These are phyloP conservation scores for Oryctolagus cuniculus DNA, from an alignment of 2,113 vertebrate genomes.

Conservation along the genomic window DNA sequence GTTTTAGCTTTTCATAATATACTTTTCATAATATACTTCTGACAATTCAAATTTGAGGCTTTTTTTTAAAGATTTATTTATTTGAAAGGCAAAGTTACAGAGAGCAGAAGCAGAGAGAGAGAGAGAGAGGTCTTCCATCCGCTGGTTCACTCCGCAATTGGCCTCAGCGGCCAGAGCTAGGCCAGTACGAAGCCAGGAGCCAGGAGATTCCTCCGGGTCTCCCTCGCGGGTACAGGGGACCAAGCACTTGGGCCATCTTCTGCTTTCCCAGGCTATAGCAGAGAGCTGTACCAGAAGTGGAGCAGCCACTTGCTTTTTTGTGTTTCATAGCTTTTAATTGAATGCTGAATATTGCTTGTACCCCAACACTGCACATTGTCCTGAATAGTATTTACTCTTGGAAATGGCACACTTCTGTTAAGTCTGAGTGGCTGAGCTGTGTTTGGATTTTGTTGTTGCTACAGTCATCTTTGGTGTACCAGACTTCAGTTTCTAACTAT, in stretches of 20 bases:
- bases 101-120: no score
- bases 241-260: no score
- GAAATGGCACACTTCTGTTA: not conserved
- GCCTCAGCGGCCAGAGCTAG: no score
- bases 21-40: not conserved
- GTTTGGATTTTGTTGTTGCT: not conserved
- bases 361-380: not conserved
- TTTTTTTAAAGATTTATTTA: no score
- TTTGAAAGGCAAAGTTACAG: no score
- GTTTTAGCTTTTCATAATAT: not conserved
- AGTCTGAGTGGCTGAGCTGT: not conserved
- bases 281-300: not conserved
- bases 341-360: not conserved
- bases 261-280: no score
- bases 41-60: not conserved
- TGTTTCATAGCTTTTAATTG: not conserved
- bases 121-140: no score
- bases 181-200: no score
- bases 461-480: not conserved
- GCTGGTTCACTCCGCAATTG: no score
- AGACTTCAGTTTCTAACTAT: not conserved
- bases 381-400: not conserved
- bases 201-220: no score
- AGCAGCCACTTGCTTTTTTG: slow-evolving; percentile 7
- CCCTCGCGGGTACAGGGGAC: no score